These are phyloP conservation scores for Maniola jurtina DNA, from an alignment of 1,140 invertebrate genomes.

Conservation along the genomic window DNA sequence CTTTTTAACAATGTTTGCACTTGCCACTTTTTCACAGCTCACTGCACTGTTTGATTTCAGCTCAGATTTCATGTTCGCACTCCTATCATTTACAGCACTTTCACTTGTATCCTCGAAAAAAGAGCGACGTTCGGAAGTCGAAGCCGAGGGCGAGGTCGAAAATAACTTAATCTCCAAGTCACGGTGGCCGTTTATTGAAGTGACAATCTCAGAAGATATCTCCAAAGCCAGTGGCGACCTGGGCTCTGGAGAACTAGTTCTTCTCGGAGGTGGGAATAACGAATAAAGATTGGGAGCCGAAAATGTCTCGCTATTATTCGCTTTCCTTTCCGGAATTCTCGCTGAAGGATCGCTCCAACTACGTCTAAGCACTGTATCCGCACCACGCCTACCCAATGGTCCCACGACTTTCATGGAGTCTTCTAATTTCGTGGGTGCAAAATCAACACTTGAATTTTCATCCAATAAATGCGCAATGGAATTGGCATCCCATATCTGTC, in stretches of 20 bases:
- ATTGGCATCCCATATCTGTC: slow-evolving; percentile 88
- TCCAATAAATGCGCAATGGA: slow-evolving; percentile 66
- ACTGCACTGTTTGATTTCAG: slow-evolving; percentile 68
- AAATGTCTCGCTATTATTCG: slow-evolving; percentile 57
- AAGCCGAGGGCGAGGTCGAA: slow-evolving; percentile 78
- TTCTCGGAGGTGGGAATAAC: slow-evolving; percentile 78
- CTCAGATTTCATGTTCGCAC: slow-evolving; percentile 54
- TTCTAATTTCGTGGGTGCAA: slow-evolving; percentile 69
- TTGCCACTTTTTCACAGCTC: slow-evolving; percentile 57
- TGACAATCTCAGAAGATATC: slow-evolving; percentile 89
- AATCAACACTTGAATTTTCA: slow-evolving; percentile 71
- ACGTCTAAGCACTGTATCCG: slow-evolving; percentile 76
- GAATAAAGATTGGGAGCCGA: slow-evolving; percentile 70
- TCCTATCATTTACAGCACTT: slow-evolving; percentile 67
- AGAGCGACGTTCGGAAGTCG: slow-evolving; percentile 64
- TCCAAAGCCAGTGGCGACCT: slow-evolving; percentile 76
- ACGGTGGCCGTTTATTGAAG: slow-evolving; percentile 86
- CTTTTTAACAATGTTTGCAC: slow-evolving; percentile 55
- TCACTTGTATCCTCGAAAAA: slow-evolving; percentile 73
- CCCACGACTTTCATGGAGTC: slow-evolving; percentile 74
- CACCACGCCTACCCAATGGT: slow-evolving; percentile 55
- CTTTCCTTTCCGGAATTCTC: slow-evolving; percentile 61
- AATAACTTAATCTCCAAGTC: slow-evolving; percentile 89
- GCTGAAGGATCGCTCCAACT: slow-evolving; percentile 83
- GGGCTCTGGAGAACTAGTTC: slow-evolving; percentile 67